Conservation (phyloP, 2,113 vertebrate species). For the Saguinus midas region DNA sequence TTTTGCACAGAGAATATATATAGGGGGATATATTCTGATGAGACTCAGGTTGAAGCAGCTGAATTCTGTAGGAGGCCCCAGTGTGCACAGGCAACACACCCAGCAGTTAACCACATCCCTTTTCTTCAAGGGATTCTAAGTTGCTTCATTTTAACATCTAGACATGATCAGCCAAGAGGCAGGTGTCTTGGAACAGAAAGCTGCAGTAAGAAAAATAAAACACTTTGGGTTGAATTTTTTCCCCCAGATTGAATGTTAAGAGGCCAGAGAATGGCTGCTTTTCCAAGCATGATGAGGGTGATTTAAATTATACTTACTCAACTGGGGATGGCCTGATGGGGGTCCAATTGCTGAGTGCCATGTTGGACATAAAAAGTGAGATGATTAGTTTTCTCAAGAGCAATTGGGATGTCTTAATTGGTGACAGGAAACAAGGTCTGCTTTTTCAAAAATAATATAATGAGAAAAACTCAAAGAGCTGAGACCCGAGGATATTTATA, state of each 20-base stretch:
- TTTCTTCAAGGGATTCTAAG: conserved; percentile 18
- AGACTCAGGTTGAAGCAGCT: conserved; percentile 29
- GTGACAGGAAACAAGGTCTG: conserved; percentile 35
- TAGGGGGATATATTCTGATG: neutral
- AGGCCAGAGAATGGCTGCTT: conserved; percentile 55
- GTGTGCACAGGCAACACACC: neutral
- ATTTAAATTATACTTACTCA: conserved; percentile 62
- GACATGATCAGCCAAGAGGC: conserved; percentile 34
- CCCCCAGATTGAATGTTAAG: conserved; percentile 50
- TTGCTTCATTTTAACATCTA: conserved; percentile 39
- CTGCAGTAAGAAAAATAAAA: conserved; percentile 65
- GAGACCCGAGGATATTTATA: neutral
- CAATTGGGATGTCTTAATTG: conserved; percentile 58
- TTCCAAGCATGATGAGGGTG: conserved; percentile 56
- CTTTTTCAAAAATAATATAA: neutral
- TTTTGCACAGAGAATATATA: neutral
- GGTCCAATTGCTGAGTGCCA: conserved; percentile 70
- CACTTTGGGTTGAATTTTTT: neutral
- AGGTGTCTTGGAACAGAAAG: conserved; percentile 62
- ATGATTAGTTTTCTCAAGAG: conserved; percentile 69
- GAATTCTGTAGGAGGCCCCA: neutral
- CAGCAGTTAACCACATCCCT: neutral
- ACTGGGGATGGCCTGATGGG: conserved; percentile 54
- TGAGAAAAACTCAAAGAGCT: conserved; percentile 16
- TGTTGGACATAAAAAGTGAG: conserved; percentile 64